Base-by-base conservation (phyloP, 2,113 vertebrate species). In the Todiramphus saurophagus region DNA sequence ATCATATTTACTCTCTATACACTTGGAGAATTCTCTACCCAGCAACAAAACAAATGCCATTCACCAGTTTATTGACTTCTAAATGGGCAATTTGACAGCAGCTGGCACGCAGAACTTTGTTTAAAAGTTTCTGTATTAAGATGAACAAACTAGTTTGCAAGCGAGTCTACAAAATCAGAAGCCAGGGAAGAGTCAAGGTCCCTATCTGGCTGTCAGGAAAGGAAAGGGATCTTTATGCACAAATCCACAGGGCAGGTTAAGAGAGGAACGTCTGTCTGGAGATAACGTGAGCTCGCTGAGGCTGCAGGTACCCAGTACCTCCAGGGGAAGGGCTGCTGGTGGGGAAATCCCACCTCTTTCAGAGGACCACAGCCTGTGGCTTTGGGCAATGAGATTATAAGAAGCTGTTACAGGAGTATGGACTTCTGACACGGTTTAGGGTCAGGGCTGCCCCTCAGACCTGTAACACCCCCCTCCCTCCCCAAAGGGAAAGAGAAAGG, bases 41-140 rank as follows among this genome's bases (percentile, higher is more conserved):
- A 88, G 8, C 91, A 95, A 72, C 93, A 92, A 74, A 83, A 90
- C 81, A 87, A 96, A 85, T 50, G 77, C 92, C 94, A 95, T 70
- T 90, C 86, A 74, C 70, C 80, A 86, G 85, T 95, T 95, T 87
- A 95, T 41, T 86, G 93, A 90, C 96, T 96, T 87, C 89, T 81
- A 85, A 93, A 89, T 11, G 67, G 82, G 82, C 58, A 62, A 92
- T 76, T 76, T 91, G 93, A 94, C 78, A 94, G 95, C 95, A 96
- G 92, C 93, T 96, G 93, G 72, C 43, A 94, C 6, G 6, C 20
- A 89, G 83, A 93, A 80, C 94, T 92, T 87, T 33, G 60, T 20
- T 89, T 74, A 53, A 44, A 95, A 96, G 72, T 94, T 94, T 87
- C 7, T 72, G 37, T 50, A 46, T 69, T 53, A 87, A 53, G 91